phyloP scores from a whole-genome alignment of 1,140 invertebrate genomes.

The Agrilus planipennis region DNA sequence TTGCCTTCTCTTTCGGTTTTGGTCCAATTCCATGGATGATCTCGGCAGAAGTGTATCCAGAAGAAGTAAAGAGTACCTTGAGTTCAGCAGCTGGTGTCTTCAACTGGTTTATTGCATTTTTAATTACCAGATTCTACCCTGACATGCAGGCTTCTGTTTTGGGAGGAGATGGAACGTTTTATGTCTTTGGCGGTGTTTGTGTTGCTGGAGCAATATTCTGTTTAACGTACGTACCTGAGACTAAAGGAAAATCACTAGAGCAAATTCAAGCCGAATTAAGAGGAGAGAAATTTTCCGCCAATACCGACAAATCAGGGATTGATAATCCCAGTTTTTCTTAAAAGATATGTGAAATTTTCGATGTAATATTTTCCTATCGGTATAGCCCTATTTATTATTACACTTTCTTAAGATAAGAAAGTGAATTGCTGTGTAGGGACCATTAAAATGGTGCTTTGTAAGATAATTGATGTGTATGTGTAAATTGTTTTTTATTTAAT shows the following conservation, averaged over 20 bases:
- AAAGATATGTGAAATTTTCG: no score
- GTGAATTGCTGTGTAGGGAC: no score
- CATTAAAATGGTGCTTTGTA: no score
- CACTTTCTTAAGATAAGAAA: no score
- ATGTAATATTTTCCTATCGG: no score
- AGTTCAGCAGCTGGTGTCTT: constrained; percentile 60
- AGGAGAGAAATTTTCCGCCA: constrained; percentile 10
- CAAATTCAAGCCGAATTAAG: constrained; percentile 46
- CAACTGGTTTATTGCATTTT: constrained; percentile 71
- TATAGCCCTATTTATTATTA: no score
- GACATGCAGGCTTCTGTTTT: constrained; percentile 34
- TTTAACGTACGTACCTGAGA: constrained; percentile 61
- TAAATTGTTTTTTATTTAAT: no score
- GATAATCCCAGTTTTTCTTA: background rate
- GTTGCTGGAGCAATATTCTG: constrained; percentile 50
- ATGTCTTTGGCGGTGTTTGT: constrained; percentile 47
- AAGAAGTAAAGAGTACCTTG: constrained; percentile 65
- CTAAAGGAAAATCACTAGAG: constrained; percentile 58
- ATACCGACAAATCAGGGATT: constrained; percentile 1
- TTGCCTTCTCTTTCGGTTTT: constrained; percentile 66
- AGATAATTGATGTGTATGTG: no score
- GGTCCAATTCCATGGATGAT: constrained; percentile 74
- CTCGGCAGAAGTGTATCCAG: constrained; percentile 61
- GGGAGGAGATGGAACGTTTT: constrained; percentile 48
- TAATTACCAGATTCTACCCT: constrained; percentile 58